Base-by-base conservation (phyloP, 2,888 invertebrate genomes). In the Apamea anceps region DNA sequence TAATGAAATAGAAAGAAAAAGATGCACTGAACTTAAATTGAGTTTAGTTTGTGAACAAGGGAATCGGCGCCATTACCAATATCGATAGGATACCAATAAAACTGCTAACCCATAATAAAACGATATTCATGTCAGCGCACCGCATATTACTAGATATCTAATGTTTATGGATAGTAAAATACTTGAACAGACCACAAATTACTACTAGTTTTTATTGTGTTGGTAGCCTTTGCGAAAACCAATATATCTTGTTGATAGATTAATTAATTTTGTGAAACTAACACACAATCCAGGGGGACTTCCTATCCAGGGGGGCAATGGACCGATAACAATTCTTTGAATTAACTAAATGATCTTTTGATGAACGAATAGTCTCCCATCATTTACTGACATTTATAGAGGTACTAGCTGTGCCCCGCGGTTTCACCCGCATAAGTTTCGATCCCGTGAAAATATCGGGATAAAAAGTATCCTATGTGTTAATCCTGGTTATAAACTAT, bases 241-340 rank as follows among this genome's bases (percentile, higher is more conserved):
- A 63, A 84, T 81, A 81, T 72, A 81, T 84, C 80, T 48, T 81
- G 60, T 62, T 79, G 62, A 79, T 79, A 67, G 65, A 81, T 77
- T 65, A 18, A 81, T 84, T 81, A 84, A 51, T 77, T 57, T 83
- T 63, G 62, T 62, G 48, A 42, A 51, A 28, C n/a, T 21, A 77
- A 77, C 77, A 70, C 10, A 28, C 37, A 28, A 66, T 63, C 13
- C 5, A n/a, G 63, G 42, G n/a, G 42, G n/a, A 51, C 13, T 72
- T 51, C 3, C 15, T 78, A 48, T 42, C 80, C 21, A 1, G 15
- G 1, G 54, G n/a, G 32, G 37, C 2, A 76, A 13, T n/a, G 10
- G 5, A 15, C 18, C 18, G 13, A 15, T 60, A 45, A 21, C 15
- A 4, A 28, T 45, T 65, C 1, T 25, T 51, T n/a, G 4, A 18